Evolutionary conservation across 2,113 vertebrate genomes (phyloP).

Genomic region (Lagopus leucura): DNA sequence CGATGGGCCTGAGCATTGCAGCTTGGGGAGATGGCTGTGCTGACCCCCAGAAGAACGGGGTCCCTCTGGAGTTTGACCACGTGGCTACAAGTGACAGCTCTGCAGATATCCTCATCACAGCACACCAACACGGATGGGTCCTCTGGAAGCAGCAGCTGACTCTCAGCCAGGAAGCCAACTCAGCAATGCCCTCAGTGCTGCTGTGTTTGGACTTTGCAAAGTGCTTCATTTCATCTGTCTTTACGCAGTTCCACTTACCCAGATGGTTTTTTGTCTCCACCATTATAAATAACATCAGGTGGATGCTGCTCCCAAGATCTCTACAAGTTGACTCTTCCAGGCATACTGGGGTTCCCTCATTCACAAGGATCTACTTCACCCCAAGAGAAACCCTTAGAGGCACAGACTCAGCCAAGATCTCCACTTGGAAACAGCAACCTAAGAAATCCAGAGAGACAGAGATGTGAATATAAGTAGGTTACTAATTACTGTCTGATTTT

Average conservation of each 20-base stretch:
- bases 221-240: background rate
- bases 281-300: fast-evolving
- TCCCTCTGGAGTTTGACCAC: background rate
- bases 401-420: background rate
- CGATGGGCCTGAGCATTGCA: background rate
- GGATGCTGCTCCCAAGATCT: background rate
- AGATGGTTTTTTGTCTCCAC: background rate
- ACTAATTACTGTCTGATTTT: background rate
- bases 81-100: background rate
- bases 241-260: background rate
- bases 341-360: background rate
- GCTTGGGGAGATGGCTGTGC: background rate
- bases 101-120: background rate
- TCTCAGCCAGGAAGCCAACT: background rate
- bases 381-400: background rate
- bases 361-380: background rate
- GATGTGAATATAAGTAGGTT: background rate
- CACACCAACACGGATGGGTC: background rate
- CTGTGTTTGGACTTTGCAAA: background rate
- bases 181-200: background rate
- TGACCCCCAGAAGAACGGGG: background rate
- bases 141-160: background rate
- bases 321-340: background rate
- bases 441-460: background rate
- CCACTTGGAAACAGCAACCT: background rate